Base-by-base conservation (phyloP, 2,797 vertebrate species). In the Phoebastria nigripes region DNA sequence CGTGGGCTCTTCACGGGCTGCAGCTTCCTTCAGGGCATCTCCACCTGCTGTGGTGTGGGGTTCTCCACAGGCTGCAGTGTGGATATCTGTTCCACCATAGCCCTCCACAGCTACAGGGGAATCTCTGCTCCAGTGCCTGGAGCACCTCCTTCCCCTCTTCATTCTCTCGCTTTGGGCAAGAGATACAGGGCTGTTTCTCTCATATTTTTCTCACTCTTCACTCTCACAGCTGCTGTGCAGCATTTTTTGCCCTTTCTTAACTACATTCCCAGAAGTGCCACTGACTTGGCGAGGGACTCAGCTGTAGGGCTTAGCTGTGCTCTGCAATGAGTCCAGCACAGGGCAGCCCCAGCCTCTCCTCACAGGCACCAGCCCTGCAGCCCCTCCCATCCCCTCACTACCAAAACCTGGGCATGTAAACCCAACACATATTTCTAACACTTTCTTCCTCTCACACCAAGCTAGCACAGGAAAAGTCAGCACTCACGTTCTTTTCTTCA, bases 1-100 rank as follows among this genome's bases (percentile, higher is more conserved):
- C 0, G 0, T 62, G 19, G 31, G 33, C 7, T 35, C 54, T 41
- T 82, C 59, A 46, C 0, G 0, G 26, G 47, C 31, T 62, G 59
- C 25, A 62, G 25, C 37, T 46, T 67, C n/a, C 54, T 78, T 62
- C 54, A 67, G 54, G 31, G 13, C 37, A 62, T 42, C 39, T 51
- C 17, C n/a, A 33, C 58, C 37, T 69, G 22, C 19, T 54, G 21
- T 26, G 9, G 7, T 6, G 13, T 20, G n/a, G 16, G 3, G 16
- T 10, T 67, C n/a, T 62, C 47, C 31, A 6, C 2, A 6, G 26
- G 29, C 42, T 67, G 22, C 35, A 8, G 37, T 16, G 19, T 41
- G 42, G 16, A 18, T 37, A 25, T 39, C 56, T 61, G 56, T 22
- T 21, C 29, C 37, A n/a, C 25, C 1, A 2, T 29, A 37, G 5